Conservation (phyloP, 2,888 invertebrate species). For the Microchrysa polita region DNA sequence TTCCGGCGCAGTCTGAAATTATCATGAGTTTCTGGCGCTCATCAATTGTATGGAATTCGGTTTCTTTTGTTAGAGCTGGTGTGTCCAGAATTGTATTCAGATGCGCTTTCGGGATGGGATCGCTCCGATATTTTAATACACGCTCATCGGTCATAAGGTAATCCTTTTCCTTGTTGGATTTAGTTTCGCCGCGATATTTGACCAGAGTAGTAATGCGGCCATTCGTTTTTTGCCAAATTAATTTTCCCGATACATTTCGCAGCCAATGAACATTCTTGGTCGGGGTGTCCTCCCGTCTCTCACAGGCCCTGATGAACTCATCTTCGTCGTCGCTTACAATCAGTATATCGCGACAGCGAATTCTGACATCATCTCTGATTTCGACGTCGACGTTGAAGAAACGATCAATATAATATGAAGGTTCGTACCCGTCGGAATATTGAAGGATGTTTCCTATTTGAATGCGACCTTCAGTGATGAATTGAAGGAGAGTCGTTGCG, state of each 20-base stretch:
- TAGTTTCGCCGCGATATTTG: background rate
- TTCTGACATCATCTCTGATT: background rate
- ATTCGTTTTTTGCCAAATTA: constrained; percentile 9
- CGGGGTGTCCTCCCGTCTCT: background rate
- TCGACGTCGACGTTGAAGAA: background rate
- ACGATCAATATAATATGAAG: constrained; percentile 17
- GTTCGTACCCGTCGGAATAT: constrained; percentile 2
- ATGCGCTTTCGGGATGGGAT: background rate
- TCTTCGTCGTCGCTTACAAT: constrained; percentile 17
- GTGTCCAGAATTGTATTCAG: background rate
- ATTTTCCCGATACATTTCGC: background rate
- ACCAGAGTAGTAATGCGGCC: background rate
- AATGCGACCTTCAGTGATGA: background rate
- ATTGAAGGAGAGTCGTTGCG: background rate
- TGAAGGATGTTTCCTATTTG: background rate
- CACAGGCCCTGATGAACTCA: constrained; percentile 4
- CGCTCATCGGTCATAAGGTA: too few species aligned
- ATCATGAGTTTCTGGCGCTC: constrained; percentile 3
- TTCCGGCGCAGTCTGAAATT: constrained; percentile 20
- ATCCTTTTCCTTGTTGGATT: too few species aligned
- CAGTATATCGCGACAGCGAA: background rate
- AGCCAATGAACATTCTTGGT: background rate
- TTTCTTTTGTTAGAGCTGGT: background rate
- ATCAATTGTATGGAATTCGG: background rate
- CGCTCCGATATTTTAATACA: background rate